phyloP scores from a whole-genome alignment of 2,797 vertebrate genomes.

The Lacerta bilineata region DNA sequence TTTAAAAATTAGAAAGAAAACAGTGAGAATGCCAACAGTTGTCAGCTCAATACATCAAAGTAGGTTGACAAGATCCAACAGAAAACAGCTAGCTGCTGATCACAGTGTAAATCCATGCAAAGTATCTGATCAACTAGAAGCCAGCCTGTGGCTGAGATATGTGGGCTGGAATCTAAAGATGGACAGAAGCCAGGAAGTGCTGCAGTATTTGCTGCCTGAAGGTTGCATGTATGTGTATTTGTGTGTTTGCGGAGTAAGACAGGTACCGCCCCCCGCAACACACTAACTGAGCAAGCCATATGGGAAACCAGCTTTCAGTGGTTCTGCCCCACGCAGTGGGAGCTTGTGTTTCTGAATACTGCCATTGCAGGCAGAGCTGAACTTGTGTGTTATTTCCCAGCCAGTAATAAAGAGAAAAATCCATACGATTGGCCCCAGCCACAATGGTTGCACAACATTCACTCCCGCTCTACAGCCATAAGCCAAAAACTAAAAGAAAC shows the following conservation, averaged over 20 bases:
- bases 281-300: not conserved
- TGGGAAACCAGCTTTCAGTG: not conserved
- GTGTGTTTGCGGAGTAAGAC: not conserved
- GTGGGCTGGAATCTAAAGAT: conserved; percentile 9
- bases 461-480: not conserved
- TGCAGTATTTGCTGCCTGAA: not conserved
- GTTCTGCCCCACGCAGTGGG: not conserved
- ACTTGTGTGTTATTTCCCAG: no score
- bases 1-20: conserved; percentile 29
- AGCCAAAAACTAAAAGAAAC: not conserved
- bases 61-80: conserved; percentile 20
- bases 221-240: not conserved
- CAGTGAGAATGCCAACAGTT: conserved; percentile 11
- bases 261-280: not conserved
- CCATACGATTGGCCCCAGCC: not conserved
- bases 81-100: not conserved
- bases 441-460: not conserved
- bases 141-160: not conserved
- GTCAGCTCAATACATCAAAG: conserved; percentile 4
- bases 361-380: not conserved
- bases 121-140: not conserved
- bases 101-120: not conserved
- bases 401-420: not conserved
- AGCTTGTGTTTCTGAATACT: no score
- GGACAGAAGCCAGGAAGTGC: not conserved